These are phyloP conservation scores for Erythrocercus mccallii DNA, from an alignment of 2,113 vertebrate genomes.

Conservation along the genomic window DNA sequence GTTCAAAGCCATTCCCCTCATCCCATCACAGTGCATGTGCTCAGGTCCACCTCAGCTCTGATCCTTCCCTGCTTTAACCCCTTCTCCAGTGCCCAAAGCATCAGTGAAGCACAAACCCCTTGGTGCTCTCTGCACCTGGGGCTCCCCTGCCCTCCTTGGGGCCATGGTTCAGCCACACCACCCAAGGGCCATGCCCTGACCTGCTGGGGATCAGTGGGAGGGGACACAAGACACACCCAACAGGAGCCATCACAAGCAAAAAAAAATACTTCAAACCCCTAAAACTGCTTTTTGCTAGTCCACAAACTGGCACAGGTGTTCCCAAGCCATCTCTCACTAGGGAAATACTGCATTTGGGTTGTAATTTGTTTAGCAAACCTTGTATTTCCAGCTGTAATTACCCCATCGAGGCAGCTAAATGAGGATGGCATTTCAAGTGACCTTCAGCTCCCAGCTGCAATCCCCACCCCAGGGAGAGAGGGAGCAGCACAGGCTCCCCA, in stretches of 20 bases:
- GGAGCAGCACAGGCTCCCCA: rapidly evolving
- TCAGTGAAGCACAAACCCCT: background rate
- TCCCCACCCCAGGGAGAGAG: background rate
- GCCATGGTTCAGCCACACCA: background rate
- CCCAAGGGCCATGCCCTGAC: rapidly evolving
- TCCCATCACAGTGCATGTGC: background rate
- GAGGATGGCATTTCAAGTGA: background rate
- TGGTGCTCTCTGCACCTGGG: rapidly evolving
- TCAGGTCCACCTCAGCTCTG: background rate
- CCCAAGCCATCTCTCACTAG: background rate
- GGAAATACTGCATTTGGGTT: background rate
- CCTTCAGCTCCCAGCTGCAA: slow-evolving; percentile 29
- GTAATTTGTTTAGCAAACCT: slow-evolving; percentile 7
- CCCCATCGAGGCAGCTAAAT: background rate
- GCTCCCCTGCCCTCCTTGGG: background rate
- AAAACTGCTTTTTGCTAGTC: background rate
- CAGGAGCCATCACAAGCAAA: background rate
- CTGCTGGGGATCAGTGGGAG: background rate
- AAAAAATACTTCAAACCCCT: background rate
- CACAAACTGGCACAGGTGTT: background rate
- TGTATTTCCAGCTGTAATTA: slow-evolving; percentile 6
- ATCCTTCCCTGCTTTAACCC: background rate
- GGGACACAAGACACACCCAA: background rate
- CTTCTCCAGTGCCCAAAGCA: background rate
- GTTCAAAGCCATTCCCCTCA: background rate